These are phyloP conservation scores for Sander vitreus DNA, from an alignment of 2,113 vertebrate species.

Conservation along the genomic window DNA sequence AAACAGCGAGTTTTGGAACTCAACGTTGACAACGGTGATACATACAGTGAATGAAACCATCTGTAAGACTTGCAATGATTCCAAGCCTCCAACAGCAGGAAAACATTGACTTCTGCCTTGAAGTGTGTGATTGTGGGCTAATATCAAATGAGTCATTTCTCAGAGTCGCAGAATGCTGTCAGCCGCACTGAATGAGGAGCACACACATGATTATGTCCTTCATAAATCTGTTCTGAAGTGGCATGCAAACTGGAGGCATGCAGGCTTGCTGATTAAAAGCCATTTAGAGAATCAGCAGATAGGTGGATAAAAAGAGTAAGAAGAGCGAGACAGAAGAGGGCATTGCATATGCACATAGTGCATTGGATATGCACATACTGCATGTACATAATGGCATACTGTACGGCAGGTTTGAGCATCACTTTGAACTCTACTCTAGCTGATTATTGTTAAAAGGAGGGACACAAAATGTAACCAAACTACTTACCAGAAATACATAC, in stretches of 20 bases:
- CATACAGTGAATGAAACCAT: conserved; percentile 1
- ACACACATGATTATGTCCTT: conserved; percentile 15
- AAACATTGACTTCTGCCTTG: background rate
- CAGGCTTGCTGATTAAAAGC: conserved; percentile 14
- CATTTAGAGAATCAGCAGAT: background rate
- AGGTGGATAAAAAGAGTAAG: background rate
- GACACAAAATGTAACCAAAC: conserved; percentile 1
- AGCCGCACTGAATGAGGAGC: conserved; percentile 1
- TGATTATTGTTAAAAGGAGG: conserved; percentile 8
- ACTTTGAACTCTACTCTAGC: background rate
- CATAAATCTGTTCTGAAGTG: conserved; percentile 24
- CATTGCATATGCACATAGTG: background rate
- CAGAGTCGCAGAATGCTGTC: background rate
- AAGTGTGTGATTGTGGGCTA: background rate
- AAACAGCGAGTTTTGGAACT: conserved; percentile 1
- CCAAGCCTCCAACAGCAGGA: background rate
- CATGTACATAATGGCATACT: background rate
- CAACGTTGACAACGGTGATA: background rate
- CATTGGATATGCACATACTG: background rate
- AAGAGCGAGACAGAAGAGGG: background rate
- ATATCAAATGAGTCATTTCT: conserved; percentile 3
- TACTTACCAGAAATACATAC: conserved; percentile 38
- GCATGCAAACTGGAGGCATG: background rate
- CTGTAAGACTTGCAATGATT: background rate
- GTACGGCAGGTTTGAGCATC: background rate